Conservation (phyloP, 2,113 vertebrate genomes). For the Dromiciops gliroides region DNA sequence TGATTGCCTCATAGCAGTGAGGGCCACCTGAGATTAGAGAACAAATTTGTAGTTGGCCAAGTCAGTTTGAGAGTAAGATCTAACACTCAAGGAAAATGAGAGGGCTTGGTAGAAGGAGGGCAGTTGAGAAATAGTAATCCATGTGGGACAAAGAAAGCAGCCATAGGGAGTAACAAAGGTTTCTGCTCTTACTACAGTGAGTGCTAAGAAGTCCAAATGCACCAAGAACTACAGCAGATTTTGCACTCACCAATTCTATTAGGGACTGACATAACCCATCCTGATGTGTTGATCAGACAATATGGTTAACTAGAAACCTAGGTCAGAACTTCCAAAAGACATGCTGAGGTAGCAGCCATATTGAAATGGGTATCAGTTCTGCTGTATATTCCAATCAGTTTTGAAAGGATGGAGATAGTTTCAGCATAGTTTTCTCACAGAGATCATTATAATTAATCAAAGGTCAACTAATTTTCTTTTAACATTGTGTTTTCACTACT, state of each 20-base stretch:
- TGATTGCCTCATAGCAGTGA: neutral
- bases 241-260: neutral
- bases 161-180: neutral
- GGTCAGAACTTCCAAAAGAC: neutral
- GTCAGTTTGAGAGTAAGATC: neutral
- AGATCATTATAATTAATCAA: neutral
- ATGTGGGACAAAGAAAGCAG: neutral
- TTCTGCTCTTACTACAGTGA: neutral
- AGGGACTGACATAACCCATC: neutral
- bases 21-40: neutral
- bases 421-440: neutral
- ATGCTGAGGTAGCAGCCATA: neutral
- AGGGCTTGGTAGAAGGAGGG: neutral
- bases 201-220: neutral
- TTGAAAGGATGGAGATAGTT: neutral
- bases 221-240: neutral
- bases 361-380: neutral
- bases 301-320: neutral
- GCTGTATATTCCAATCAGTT: neutral
- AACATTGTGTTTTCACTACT: neutral
- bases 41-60: neutral
- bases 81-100: neutral
- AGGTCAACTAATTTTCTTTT: neutral
- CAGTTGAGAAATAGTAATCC: neutral
- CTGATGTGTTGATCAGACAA: neutral